A percentile compares a stretch with the other conserved stretches of the same genome.
These are phyloP conservation scores for Azemiops feae DNA, from an alignment of 2,113 vertebrate species.

Conservation along the genomic window DNA sequence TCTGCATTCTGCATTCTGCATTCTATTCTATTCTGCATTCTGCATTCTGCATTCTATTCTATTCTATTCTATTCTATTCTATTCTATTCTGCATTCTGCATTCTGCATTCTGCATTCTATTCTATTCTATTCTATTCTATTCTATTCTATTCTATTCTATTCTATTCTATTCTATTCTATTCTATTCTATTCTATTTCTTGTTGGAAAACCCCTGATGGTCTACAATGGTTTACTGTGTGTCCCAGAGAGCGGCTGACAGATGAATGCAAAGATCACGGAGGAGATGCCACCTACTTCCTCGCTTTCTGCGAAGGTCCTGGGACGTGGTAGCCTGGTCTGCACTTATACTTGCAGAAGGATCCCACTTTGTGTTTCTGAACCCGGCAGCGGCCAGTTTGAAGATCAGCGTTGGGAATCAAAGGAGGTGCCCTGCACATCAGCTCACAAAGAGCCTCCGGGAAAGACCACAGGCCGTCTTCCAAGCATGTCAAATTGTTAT, in stretches of 20 bases:
- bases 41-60: too few relatives aligned
- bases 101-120: too few relatives aligned
- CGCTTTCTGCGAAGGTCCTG: slow-evolving; percentile 78
- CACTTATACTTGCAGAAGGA: slow-evolving; percentile 98
- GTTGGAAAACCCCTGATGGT: not conserved
- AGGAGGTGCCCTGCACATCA: slow-evolving; percentile 89
- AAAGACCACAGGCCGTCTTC: slow-evolving; percentile 99
- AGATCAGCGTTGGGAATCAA: slow-evolving; percentile 84
- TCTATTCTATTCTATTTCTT: not conserved
- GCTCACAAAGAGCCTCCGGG: slow-evolving; percentile 92
- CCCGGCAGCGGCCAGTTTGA: slow-evolving; percentile 86
- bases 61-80: too few relatives aligned
- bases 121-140: too few relatives aligned
- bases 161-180: too few relatives aligned
- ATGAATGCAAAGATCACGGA: too few relatives aligned
- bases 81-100: too few relatives aligned
- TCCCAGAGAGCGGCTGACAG: accelerated
- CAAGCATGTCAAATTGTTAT: slow-evolving; percentile 89
- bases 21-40: too few relatives aligned
- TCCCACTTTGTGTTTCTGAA: slow-evolving; percentile 92
- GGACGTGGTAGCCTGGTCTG: slow-evolving; percentile 91
- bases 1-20: too few relatives aligned
- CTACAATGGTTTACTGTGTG: not conserved
- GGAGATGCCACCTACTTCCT: slow-evolving; percentile 76
- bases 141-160: too few relatives aligned